phyloP scores from a whole-genome alignment of 2,888 invertebrate species.

The Sepiola atlantica region DNA sequence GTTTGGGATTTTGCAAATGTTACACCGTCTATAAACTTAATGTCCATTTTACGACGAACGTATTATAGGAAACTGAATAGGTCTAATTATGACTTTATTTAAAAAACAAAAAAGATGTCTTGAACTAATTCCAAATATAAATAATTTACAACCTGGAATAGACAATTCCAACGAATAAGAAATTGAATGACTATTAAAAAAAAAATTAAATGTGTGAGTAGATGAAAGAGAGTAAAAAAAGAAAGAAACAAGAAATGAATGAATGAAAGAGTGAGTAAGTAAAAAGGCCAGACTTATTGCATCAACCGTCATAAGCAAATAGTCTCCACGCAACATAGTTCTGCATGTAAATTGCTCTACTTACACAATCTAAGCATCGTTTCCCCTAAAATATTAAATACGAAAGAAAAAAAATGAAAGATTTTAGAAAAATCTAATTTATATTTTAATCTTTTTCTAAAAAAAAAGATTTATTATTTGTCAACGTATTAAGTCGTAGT shows the following conservation, averaged over 20 bases:
- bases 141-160: no score
- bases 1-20: no score
- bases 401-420: neutral
- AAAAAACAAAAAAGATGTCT: no score
- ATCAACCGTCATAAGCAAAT: neutral
- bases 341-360: neutral
- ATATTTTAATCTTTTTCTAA: neutral
- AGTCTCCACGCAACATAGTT: neutral
- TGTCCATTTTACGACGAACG: no score
- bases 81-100: no score
- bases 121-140: no score
- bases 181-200: no score
- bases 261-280: neutral
- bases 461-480: neutral
- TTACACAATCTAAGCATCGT: neutral
- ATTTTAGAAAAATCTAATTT: neutral
- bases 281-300: neutral
- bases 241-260: neutral
- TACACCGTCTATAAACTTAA: no score
- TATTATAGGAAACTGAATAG: no score
- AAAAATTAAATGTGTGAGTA: no score
- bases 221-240: no score
- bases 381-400: neutral
- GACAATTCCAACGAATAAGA: no score
- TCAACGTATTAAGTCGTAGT: neutral